These are phyloP conservation scores for Prorops nasuta DNA, from an alignment of 1,140 invertebrate species.

Conservation along the genomic window DNA sequence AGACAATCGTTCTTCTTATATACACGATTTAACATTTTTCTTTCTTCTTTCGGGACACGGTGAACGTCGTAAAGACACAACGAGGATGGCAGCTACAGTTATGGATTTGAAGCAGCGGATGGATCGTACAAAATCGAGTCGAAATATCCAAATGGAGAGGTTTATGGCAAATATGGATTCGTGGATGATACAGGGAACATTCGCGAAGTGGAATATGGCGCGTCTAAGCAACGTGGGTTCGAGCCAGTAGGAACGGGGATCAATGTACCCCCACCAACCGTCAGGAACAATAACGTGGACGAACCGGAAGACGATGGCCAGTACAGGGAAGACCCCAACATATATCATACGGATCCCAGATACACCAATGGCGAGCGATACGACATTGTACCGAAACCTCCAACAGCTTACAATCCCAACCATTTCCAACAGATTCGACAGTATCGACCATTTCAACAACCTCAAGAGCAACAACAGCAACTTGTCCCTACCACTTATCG, in stretches of 20 bases:
- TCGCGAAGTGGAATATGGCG: slow-evolving; percentile 76
- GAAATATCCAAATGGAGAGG: slow-evolving; percentile 77
- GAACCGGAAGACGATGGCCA: slow-evolving; percentile 77
- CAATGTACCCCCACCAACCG: slow-evolving; percentile 75
- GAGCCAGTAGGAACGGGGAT: slow-evolving; percentile 75
- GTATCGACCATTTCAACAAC: slow-evolving; percentile 27
- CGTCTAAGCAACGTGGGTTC: slow-evolving; percentile 67
- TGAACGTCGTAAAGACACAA: too few species aligned
- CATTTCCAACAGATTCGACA: slow-evolving; percentile 23
- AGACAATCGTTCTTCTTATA: too few species aligned
- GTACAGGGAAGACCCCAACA: slow-evolving; percentile 76
- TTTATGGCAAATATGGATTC: slow-evolving; percentile 81
- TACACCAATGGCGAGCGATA: slow-evolving; percentile 61
- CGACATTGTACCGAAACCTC: slow-evolving; percentile 31
- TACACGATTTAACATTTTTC: background rate
- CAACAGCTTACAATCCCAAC: slow-evolving; percentile 26
- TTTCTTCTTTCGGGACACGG: too few species aligned
- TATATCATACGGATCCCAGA: slow-evolving; percentile 73
- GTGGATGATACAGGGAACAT: slow-evolving; percentile 74
- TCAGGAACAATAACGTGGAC: slow-evolving; percentile 47
- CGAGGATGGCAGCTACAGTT: slow-evolving; percentile 83
- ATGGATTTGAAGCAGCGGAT: slow-evolving; percentile 85
- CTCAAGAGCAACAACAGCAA: slow-evolving; percentile 21
- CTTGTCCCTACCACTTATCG: slow-evolving; percentile 2
- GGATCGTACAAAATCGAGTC: slow-evolving; percentile 92